Percentiles rank a stretch among this genome's conserved stretches.
Evolutionary conservation across 2,888 invertebrate genomes (phyloP).

Genomic region (Cosmopolites sordidus): DNA sequence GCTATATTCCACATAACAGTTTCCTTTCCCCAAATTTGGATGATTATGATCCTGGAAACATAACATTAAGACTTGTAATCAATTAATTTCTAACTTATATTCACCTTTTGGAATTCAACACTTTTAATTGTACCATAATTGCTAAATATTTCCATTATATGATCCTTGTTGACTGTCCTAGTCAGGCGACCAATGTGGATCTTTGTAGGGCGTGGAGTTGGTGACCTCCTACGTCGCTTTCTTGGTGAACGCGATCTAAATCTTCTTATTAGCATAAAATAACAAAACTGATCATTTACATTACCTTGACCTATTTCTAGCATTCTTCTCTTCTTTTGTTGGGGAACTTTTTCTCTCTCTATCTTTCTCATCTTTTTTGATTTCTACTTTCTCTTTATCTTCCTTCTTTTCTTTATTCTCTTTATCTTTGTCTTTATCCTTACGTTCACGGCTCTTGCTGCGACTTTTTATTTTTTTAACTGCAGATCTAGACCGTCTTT

Average conservation of each 20-base stretch:
- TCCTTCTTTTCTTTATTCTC: constrained; percentile 47
- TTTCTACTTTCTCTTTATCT: constrained; percentile 44
- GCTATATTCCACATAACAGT: constrained; percentile 93
- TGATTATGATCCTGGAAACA: constrained; percentile 69
- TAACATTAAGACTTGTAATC: background rate
- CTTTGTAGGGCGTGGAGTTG: constrained; percentile 85
- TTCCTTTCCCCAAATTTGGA: constrained; percentile 83
- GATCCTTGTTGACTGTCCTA: constrained; percentile 87
- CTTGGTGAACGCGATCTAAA: constrained; percentile 63
- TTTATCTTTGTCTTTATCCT: constrained; percentile 42
- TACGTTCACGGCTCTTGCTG: constrained; percentile 31
- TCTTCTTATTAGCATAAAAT: too few species aligned
- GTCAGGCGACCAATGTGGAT: constrained; percentile 93
- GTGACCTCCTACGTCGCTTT: constrained; percentile 75
- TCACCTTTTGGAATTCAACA: constrained; percentile 74
- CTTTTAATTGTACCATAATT: constrained; percentile 80
- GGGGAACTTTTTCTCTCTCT: constrained; percentile 31
- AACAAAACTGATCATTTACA: constrained; percentile 6
- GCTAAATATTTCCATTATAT: constrained; percentile 87
- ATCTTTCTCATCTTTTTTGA: constrained; percentile 43
- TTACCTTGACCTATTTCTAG: constrained; percentile 46
- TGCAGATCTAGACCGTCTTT: constrained; percentile 44
- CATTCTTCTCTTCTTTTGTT: constrained; percentile 36
- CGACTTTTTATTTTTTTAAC: constrained; percentile 39
- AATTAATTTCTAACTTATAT: background rate